Evolutionary conservation across 2,888 invertebrate species (phyloP).

Genomic region (Chloromyia formosa): DNA sequence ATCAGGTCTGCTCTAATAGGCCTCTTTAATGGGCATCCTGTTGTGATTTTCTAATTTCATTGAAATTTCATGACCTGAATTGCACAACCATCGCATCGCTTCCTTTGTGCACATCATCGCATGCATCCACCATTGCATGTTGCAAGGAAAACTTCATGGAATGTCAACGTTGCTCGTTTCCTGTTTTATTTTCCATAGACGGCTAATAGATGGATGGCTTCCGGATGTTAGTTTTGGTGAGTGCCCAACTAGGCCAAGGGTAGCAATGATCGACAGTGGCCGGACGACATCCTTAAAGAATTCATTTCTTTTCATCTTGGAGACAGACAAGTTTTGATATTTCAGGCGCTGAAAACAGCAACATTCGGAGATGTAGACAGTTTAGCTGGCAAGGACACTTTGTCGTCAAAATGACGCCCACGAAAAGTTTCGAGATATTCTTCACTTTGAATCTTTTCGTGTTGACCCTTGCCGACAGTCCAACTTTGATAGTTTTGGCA

Average conservation of each 20-base stretch:
- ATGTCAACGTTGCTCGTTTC: not conserved
- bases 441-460: no score
- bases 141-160: not conserved
- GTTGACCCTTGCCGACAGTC: no score
- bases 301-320: no score
- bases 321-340: no score
- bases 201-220: not conserved
- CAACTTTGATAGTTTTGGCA: no score
- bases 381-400: no score
- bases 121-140: not conserved
- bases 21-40: conserved; percentile 27
- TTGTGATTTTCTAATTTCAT: conserved; percentile 38
- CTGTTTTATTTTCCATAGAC: not conserved
- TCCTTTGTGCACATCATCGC: not conserved
- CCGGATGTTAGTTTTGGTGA: conserved; percentile 19
- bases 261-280: not conserved
- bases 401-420: no score
- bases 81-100: conserved; percentile 16
- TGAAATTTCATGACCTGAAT: conserved; percentile 41
- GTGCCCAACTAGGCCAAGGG: conserved; percentile 31
- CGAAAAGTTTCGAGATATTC: no score
- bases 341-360: no score
- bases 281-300: no score
- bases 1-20: conserved; percentile 34
- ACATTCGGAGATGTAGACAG: no score